These are phyloP conservation scores for Spodoptera picta DNA, from an alignment of 2,888 invertebrate genomes.

Conservation along the genomic window DNA sequence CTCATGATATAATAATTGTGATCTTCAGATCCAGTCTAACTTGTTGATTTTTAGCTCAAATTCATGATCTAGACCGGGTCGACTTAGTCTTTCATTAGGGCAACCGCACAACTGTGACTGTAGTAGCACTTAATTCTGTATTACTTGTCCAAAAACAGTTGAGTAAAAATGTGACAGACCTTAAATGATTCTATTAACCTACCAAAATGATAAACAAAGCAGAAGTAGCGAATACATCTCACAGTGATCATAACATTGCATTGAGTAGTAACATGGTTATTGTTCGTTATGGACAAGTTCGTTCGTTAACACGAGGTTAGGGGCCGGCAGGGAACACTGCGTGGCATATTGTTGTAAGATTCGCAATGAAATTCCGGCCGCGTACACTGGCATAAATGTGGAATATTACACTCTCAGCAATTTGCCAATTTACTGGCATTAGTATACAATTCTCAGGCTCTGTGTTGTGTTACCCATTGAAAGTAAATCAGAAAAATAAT, in stretches of 20 bases:
- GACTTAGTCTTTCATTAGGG: no score
- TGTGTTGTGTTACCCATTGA: slow-evolving; percentile 44
- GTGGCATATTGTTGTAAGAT: slow-evolving; percentile 51
- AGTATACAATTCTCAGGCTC: slow-evolving; percentile 37
- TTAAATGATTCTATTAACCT: no score
- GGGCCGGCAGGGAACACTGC: slow-evolving; percentile 27
- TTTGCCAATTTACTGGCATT: slow-evolving; percentile 48
- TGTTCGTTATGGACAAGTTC: slow-evolving; percentile 27
- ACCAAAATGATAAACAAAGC: no score
- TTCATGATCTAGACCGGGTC: no score
- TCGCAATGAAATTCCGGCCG: slow-evolving; percentile 50
- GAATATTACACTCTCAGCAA: slow-evolving; percentile 45
- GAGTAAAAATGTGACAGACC: slow-evolving; percentile 23
- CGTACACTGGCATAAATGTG: slow-evolving; percentile 48
- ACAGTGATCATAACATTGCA: no score
- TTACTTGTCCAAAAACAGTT: slow-evolving; percentile 6
- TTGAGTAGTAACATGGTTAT: slow-evolving; percentile 3
- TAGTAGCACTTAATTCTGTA: no score
- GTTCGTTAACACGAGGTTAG: slow-evolving; percentile 31
- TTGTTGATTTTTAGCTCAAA: no score
- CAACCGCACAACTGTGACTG: no score
- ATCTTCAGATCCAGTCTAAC: no score
- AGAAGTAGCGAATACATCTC: no score
- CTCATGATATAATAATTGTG: no score
- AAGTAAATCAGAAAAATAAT: slow-evolving; percentile 53